These are phyloP conservation scores for Acleris cristana DNA, from an alignment of 2,888 invertebrate genomes.

Conservation along the genomic window DNA sequence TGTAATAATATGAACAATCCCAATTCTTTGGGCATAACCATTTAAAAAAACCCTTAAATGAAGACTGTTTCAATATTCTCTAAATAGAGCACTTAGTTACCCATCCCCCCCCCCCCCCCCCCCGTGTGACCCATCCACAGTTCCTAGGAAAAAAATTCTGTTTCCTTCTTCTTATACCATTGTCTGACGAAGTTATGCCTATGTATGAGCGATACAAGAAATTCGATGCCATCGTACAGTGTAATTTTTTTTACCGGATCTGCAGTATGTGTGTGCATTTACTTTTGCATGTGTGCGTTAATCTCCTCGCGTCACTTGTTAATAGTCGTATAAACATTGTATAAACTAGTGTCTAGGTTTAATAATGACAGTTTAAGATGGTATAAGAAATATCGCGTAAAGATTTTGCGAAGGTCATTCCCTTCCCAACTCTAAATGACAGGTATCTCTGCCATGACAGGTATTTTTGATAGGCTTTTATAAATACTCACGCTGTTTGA, in stretches of 20 bases:
- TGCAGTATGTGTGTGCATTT: conserved; percentile 26
- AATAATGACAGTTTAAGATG: conserved; percentile 8
- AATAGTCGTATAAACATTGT: conserved; percentile 10
- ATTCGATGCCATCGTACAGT: conserved; percentile 30
- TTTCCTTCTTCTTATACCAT: conserved; percentile 36
- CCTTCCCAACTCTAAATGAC: conserved; percentile 19
- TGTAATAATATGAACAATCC: no score
- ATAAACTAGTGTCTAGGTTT: conserved; percentile 8
- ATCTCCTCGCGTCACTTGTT: conserved; percentile 23
- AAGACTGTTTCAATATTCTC: background rate
- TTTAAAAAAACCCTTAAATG: no score
- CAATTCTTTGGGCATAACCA: no score
- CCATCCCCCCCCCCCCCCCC: background rate
- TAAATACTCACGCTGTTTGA: conserved; percentile 20
- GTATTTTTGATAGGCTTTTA: conserved; percentile 17
- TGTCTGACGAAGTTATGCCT: conserved; percentile 30
- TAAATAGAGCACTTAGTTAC: background rate
- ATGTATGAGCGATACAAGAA: conserved; percentile 27
- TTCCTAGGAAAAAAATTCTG: conserved; percentile 35
- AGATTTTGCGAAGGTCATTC: conserved; percentile 30
- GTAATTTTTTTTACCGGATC: conserved; percentile 38
- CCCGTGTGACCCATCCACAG: conserved; percentile 22
- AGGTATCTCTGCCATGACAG: conserved; percentile 4
- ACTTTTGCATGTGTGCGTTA: conserved; percentile 17
- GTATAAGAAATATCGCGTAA: conserved; percentile 4